Evolutionary conservation across 2,888 invertebrate species (phyloP).

Genomic region (Oconnorella tubifera): DNA sequence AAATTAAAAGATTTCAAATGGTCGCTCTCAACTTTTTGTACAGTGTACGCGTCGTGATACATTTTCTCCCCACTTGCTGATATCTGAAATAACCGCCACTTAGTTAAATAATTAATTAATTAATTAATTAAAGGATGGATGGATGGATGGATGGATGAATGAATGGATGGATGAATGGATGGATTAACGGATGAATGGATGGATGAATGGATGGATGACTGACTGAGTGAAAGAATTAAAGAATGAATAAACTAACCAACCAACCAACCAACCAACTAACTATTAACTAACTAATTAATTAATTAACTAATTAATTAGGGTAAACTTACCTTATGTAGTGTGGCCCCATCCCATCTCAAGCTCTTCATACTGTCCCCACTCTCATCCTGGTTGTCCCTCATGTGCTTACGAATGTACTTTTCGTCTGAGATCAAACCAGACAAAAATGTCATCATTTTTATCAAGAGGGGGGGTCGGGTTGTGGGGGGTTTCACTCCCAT

Average conservation of each 20-base stretch:
- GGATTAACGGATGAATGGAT: neutral
- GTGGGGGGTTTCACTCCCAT: too few relatives aligned
- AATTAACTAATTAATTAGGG: too few relatives aligned
- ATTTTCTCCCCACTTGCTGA: slow-evolving; percentile 47
- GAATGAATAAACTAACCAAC: neutral
- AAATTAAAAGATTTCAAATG: slow-evolving; percentile 51
- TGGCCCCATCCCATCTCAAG: slow-evolving; percentile 54
- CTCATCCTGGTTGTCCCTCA: slow-evolving; percentile 45
- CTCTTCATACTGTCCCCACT: slow-evolving; percentile 38
- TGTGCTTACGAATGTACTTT: slow-evolving; percentile 53
- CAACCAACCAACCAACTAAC: neutral
- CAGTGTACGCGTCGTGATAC: slow-evolving; percentile 55
- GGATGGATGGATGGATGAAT: neutral
- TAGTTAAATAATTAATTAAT: neutral
- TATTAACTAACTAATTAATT: neutral
- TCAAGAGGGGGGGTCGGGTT: too few relatives aligned
- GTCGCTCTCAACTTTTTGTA: slow-evolving; percentile 51
- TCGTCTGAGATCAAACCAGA: too few relatives aligned
- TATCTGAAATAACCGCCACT: slow-evolving; percentile 39
- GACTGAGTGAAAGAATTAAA: too few relatives aligned
- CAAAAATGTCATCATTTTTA: too few relatives aligned
- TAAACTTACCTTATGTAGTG: slow-evolving; percentile 52
- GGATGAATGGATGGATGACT: neutral
- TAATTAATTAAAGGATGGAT: neutral
- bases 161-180: neutral